Conservation (phyloP, 2,888 invertebrate genomes). For the Torymus texanus region DNA sequence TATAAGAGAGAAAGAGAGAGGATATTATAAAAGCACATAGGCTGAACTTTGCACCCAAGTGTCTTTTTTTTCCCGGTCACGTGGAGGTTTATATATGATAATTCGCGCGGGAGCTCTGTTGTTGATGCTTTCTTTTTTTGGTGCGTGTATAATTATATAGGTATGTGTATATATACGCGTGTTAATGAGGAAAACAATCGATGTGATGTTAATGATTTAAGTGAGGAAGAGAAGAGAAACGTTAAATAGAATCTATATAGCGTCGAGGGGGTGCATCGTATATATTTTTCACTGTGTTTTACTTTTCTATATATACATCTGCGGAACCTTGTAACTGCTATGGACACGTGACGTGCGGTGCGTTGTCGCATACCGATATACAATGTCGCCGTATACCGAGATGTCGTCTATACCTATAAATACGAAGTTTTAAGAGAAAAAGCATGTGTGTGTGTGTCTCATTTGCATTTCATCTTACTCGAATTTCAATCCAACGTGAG, state of each 20-base stretch:
- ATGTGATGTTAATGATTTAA: constrained; percentile 29
- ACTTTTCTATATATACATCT: not conserved
- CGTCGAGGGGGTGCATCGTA: not conserved
- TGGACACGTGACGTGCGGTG: not conserved
- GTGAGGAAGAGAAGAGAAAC: not conserved
- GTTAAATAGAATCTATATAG: not conserved
- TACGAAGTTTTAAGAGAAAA: too few relatives aligned
- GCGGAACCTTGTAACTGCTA: not conserved
- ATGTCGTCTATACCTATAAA: too few relatives aligned
- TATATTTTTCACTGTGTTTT: constrained; percentile 6
- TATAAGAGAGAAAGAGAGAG: too few relatives aligned
- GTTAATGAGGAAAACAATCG: constrained; percentile 21
- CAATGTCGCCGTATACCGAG: too few relatives aligned
- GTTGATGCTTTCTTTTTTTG: not conserved
- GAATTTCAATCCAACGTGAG: too few relatives aligned
- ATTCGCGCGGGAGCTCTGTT: too few relatives aligned
- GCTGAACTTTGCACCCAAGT: constrained; percentile 33
- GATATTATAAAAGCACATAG: not conserved
- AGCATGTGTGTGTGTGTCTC: too few relatives aligned
- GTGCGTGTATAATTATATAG: not conserved
- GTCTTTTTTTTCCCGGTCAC: too few relatives aligned
- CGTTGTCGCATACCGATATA: too few relatives aligned
- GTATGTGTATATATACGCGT: too few relatives aligned
- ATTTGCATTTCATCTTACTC: too few relatives aligned
- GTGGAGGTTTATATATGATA: too few relatives aligned